Percentiles rank a stretch among this genome's conserved stretches.
Evolutionary conservation across 2,797 vertebrate species (phyloP).

Genomic region (Toxotes lorentzi): DNA sequence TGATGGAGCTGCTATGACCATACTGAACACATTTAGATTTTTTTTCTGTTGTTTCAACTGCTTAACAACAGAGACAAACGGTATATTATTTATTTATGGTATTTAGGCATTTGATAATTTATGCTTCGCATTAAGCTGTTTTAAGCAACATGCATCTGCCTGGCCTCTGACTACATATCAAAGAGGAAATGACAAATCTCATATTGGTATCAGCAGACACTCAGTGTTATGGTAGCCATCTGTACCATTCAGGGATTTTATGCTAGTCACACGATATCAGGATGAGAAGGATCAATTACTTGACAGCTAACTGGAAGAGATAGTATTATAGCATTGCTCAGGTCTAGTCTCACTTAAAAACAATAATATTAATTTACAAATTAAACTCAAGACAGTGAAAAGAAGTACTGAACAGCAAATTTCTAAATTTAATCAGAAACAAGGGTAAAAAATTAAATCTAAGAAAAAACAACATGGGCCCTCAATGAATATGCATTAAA

Average conservation of each 20-base stretch:
- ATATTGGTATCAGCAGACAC: neutral
- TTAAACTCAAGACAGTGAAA: neutral
- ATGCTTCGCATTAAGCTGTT: neutral
- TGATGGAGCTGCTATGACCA: no score
- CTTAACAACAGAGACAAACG: no score
- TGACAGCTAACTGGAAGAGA: neutral
- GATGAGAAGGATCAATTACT: neutral
- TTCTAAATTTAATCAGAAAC: neutral
- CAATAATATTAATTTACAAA: neutral
- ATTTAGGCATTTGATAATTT: neutral
- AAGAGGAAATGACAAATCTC: neutral
- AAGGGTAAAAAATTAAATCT: neutral
- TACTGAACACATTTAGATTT: no score
- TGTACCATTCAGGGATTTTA: neutral
- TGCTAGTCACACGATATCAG: neutral
- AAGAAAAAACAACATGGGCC: neutral
- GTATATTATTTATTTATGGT: neutral
- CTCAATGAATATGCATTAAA: constrained; percentile 10
- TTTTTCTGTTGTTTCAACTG: no score
- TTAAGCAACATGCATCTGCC: neutral
- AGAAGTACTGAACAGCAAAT: neutral
- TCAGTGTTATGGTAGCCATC: no score
- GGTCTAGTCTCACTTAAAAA: neutral
- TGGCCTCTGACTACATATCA: neutral
- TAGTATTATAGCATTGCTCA: neutral